These are phyloP conservation scores for Colistium nudipinnis DNA, from an alignment of 2,113 vertebrate genomes.

Conservation along the genomic window DNA sequence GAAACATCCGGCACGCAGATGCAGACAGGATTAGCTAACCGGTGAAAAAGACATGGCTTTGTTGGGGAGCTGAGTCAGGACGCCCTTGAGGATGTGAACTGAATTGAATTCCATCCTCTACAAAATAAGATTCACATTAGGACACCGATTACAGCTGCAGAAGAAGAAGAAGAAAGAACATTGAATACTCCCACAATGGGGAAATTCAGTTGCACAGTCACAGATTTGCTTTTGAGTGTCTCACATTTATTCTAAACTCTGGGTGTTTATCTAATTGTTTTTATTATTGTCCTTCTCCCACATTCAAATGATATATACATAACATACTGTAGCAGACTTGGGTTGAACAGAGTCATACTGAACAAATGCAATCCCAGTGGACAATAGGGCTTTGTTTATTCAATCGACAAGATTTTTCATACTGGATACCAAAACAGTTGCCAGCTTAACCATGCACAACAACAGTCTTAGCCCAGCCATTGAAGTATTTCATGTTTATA, in stretches of 20 bases:
- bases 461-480: too few species aligned
- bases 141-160: too few species aligned
- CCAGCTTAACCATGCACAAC: too few species aligned
- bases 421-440: too few species aligned
- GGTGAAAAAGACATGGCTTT: constrained; percentile 42
- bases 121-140: constrained; percentile 19
- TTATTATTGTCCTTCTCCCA: background rate
- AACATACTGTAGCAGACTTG: too few species aligned
- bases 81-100: constrained; percentile 46
- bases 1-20: constrained; percentile 56
- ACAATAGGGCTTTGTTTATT: too few species aligned
- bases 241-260: background rate
- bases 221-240: constrained; percentile 1
- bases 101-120: constrained; percentile 35
- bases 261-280: background rate
- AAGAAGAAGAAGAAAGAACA: too few species aligned
- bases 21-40: constrained; percentile 64
- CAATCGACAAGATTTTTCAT: too few species aligned
- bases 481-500: too few species aligned
- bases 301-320: background rate
- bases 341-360: too few species aligned
- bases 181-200: too few species aligned
- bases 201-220: background rate
- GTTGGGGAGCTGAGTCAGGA: constrained; percentile 40
- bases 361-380: too few species aligned